Conservation (phyloP, 2,113 vertebrate species). For the Erythrolamprus reginae region DNA sequence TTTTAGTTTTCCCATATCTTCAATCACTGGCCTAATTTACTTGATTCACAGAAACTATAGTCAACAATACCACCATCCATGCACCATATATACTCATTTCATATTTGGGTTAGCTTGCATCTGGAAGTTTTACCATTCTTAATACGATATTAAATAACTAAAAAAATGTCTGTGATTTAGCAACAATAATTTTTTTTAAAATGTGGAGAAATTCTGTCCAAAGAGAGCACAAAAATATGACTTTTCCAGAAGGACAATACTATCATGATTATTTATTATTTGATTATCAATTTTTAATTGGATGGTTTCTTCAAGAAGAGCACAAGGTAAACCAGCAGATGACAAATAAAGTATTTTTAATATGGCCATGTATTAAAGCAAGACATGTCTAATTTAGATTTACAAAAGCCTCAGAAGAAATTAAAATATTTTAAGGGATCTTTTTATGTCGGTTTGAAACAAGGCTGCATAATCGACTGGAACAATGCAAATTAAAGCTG, state of each 20-base stretch:
- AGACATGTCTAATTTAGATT: slow-evolving; percentile 15
- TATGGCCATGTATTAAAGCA: neutral
- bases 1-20: neutral
- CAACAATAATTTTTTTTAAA: slow-evolving; percentile 1
- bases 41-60: neutral
- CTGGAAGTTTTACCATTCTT: neutral
- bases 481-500: neutral
- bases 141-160: neutral
- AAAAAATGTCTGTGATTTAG: slow-evolving; percentile 1
- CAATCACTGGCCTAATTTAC: neutral
- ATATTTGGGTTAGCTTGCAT: too few species aligned
- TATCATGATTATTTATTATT: too few species aligned
- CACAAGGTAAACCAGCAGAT: slow-evolving; percentile 17
- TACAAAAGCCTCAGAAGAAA: slow-evolving; percentile 9
- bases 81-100: neutral
- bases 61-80: neutral
- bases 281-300: slow-evolving; percentile 17
- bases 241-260: slow-evolving; percentile 5
- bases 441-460: neutral
- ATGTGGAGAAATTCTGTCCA: slow-evolving; percentile 16
- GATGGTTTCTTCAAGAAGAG: slow-evolving; percentile 3
- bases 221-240: slow-evolving; percentile 14
- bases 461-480: neutral
- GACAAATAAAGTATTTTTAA: neutral
- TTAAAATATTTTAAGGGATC: neutral